Percentiles rank a stretch among this genome's conserved stretches.
phyloP scores from a whole-genome alignment of 2,888 invertebrate species.

The Frankliniella intonsa region DNA sequence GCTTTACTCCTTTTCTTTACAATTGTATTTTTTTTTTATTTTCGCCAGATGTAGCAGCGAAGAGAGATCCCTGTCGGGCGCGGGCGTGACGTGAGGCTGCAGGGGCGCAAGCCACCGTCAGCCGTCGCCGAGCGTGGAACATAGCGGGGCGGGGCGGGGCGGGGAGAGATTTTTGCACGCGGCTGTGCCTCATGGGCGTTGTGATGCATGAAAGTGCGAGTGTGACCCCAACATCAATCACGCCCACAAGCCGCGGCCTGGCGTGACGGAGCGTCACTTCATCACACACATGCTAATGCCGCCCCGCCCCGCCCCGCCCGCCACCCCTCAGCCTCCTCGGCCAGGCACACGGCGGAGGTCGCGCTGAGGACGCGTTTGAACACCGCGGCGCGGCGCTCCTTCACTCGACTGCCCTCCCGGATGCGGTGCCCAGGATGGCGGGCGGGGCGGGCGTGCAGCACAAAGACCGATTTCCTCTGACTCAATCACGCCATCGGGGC shows the following conservation, averaged over 20 bases:
- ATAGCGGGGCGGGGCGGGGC: not conserved
- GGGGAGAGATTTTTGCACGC: not conserved
- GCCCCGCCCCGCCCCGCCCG: not conserved
- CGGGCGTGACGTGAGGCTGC: not conserved
- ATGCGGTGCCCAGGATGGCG: not conserved
- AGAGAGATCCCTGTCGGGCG: not conserved
- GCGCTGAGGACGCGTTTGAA: not conserved
- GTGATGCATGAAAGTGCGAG: conserved; percentile 10
- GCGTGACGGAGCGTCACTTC: not conserved
- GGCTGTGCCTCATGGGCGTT: not conserved
- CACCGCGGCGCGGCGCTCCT: not conserved
- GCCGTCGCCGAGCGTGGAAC: not conserved
- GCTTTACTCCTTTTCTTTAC: not conserved
- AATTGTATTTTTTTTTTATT: not conserved
- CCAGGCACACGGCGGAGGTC: not conserved
- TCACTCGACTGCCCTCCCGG: not conserved
- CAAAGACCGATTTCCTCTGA: conserved; percentile 5
- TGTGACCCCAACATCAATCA: not conserved
- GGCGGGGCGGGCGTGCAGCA: not conserved
- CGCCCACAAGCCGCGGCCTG: not conserved
- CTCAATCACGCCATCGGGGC: not conserved
- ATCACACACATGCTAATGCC: not conserved
- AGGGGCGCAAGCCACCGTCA: not conserved
- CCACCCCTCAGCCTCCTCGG: not conserved
- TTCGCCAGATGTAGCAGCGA: not conserved